Conservation (phyloP, 2,113 vertebrate species). For the Cheilinus undulatus region DNA sequence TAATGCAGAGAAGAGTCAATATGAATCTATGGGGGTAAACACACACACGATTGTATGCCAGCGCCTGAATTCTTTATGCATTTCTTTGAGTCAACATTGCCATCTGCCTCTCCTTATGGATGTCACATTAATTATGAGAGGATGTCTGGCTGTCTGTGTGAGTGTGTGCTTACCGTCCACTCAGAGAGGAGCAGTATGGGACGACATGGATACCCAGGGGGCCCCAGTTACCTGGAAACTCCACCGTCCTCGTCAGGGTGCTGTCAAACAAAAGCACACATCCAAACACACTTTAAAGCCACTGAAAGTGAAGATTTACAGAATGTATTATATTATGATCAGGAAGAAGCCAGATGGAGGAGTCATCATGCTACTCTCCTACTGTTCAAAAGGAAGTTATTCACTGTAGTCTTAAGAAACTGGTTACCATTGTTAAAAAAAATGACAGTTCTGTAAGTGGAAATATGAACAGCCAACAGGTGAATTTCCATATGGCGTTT, state of each 20-base stretch:
- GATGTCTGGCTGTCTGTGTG: background rate
- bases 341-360: too few relatives aligned
- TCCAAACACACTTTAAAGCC: background rate
- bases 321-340: background rate
- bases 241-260: constrained; percentile 87
- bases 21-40: constrained; percentile 29
- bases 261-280: constrained; percentile 72
- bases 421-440: too few relatives aligned
- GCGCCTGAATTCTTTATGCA: background rate
- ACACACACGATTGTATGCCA: constrained; percentile 17
- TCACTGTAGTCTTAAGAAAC: too few relatives aligned
- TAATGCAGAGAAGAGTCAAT: constrained; percentile 2
- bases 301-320: background rate
- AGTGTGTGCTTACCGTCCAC: constrained; percentile 89
- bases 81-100: constrained; percentile 27
- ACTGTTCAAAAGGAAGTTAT: too few relatives aligned
- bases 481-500: too few relatives aligned
- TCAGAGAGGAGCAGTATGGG: constrained; percentile 94
- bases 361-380: too few relatives aligned
- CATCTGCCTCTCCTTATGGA: constrained; percentile 43
- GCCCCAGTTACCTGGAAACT: constrained; percentile 89
- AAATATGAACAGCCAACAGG: too few relatives aligned
- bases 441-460: too few relatives aligned
- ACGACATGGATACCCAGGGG: constrained; percentile 94
- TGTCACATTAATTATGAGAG: constrained; percentile 7